A percentile compares a stretch with the other conserved stretches of the same genome.
These are phyloP conservation scores for Eurystomus gularis DNA, from an alignment of 2,113 vertebrate genomes.

Conservation along the genomic window DNA sequence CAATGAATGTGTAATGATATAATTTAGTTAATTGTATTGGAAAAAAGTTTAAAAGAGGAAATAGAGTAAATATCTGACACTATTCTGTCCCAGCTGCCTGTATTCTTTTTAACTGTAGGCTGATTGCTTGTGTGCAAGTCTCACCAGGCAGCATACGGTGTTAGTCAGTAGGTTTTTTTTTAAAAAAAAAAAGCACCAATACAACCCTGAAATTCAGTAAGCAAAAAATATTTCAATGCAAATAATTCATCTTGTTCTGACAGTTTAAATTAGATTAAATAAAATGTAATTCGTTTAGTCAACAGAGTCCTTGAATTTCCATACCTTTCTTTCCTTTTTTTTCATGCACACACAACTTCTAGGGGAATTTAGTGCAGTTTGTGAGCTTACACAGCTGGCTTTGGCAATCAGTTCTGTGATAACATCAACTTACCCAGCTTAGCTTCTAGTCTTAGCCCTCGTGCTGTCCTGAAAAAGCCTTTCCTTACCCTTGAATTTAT, in stretches of 20 bases:
- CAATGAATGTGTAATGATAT: conserved; percentile 16
- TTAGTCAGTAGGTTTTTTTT: neutral
- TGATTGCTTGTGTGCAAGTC: neutral
- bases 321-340: neutral
- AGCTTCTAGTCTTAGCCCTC: neutral
- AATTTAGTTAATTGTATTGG: conserved; percentile 40
- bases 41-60: conserved; percentile 29
- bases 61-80: conserved; percentile 6
- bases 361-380: neutral
- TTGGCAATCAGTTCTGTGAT: neutral
- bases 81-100: neutral
- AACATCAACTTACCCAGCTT: neutral
- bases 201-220: neutral
- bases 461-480: neutral
- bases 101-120: neutral
- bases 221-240: neutral
- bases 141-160: neutral
- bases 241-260: neutral
- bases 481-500: neutral
- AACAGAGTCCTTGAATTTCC: neutral
- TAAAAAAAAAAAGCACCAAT: neutral
- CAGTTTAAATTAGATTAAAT: neutral
- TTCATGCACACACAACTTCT: neutral
- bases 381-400: neutral
- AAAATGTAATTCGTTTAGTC: neutral